Percentiles rank a stretch among this genome's conserved stretches.
phyloP scores from a whole-genome alignment of 2,888 invertebrate genomes.

The Cheiracanthium punctorium region DNA sequence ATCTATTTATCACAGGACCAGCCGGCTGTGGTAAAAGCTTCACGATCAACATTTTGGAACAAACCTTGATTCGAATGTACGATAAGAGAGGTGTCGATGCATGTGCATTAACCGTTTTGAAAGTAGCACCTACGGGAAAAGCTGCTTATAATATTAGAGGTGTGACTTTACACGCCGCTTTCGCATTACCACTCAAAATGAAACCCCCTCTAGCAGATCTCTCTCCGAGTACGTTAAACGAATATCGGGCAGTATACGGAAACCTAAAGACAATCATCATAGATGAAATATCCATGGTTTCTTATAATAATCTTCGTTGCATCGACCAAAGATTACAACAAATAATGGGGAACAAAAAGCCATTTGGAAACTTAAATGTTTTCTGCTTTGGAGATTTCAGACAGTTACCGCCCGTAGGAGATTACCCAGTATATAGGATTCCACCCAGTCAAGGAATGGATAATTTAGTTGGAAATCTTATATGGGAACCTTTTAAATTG shows the following conservation, averaged over 20 bases:
- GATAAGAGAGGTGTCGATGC: constrained; percentile 7
- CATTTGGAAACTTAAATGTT: constrained; percentile 74
- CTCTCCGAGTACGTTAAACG: background rate
- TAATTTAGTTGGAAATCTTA: background rate
- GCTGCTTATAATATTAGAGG: constrained; percentile 15
- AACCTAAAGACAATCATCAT: constrained; percentile 72
- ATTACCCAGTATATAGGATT: background rate
- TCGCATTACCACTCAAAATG: background rate
- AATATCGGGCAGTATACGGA: constrained; percentile 54
- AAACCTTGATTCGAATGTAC: background rate
- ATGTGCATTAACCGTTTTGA: background rate
- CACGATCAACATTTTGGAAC: background rate
- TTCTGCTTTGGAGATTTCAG: constrained; percentile 74
- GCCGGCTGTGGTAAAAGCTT: constrained; percentile 13
- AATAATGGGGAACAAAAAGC: constrained; percentile 72
- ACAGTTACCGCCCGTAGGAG: constrained; percentile 31
- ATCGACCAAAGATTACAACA: constrained; percentile 74
- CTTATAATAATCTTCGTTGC: constrained; percentile 71
- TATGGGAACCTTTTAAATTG: background rate
- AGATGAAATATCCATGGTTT: constrained; percentile 75
- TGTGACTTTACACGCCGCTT: background rate
- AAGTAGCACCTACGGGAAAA: constrained; percentile 21
- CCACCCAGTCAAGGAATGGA: background rate
- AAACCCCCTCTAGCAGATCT: background rate
- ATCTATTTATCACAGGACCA: constrained; percentile 1